Evolutionary conservation across 2,888 invertebrate species (phyloP), one percentile per base, ranked within the genome.

Genomic region (Atrina japonica): DNA sequence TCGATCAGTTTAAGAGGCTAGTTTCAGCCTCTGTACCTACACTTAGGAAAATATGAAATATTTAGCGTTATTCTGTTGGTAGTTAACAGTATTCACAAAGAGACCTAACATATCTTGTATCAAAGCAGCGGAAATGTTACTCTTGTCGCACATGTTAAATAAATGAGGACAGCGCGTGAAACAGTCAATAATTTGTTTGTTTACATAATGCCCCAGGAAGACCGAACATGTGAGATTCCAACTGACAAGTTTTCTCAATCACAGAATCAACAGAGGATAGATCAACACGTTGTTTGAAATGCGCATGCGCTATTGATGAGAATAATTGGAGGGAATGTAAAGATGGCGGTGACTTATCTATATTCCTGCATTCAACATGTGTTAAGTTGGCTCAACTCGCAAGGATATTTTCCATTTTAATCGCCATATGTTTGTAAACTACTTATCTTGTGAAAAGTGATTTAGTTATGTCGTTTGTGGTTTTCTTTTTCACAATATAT

Each of bases 221-320:
- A 35, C 35, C 58, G 25, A 27, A 7, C 43, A 23, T 40, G 16
- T 59, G 23, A 25, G 43, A 43, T 52, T 45, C 27, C 60, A 47
- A 40, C 70, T 41, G 70, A 70, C 61, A 60, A 70, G 64, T 66
- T 70, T 66, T 61, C 61, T 70, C 53, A 66, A 61, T 70, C 56
- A 59, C 58, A 66, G 58, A 66, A 45, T 45, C 30, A 41, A 43
- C 53, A 50, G 27, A 25, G 49, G 47, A 66, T 55, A 61, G 66
- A 66, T 70, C 70, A 70, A 66, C 70, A 61, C 56, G 70, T 70
- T 66, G 55, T 55, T 70, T 47, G 59, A 53, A 52, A 50, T 60
- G 61, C 55, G 70, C 70, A 70, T 70, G 70, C 70, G 61, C 66
- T 47, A 45, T 30, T 61, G 66, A 70, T 66, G 47, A 50, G 66